Evolutionary conservation across 2,888 invertebrate genomes (phyloP).

Genomic region (Dynastes grantii): DNA sequence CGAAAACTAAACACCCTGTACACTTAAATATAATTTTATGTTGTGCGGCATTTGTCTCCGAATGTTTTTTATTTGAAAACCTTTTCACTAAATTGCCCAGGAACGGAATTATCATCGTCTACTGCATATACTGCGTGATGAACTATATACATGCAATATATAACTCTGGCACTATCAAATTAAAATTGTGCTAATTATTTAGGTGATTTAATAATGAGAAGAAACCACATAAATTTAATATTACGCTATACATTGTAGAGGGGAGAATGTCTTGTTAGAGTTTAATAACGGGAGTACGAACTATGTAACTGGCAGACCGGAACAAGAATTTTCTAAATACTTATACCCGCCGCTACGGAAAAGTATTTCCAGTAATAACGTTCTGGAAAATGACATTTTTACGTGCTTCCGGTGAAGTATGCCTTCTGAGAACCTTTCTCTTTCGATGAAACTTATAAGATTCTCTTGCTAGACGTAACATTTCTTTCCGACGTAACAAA

Average conservation of each 20-base stretch:
- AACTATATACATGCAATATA: too few relatives aligned
- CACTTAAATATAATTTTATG: too few relatives aligned
- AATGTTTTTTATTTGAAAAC: too few relatives aligned
- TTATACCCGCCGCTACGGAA: not conserved
- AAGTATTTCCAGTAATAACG: slow-evolving; percentile 32
- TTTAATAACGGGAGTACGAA: slow-evolving; percentile 5
- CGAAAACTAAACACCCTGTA: too few relatives aligned
- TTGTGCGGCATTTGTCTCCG: too few relatives aligned
- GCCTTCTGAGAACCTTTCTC: not conserved
- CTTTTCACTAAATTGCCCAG: too few relatives aligned
- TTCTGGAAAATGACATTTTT: slow-evolving; percentile 17
- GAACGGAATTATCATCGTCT: too few relatives aligned
- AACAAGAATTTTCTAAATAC: slow-evolving; percentile 26
- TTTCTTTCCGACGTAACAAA: not conserved
- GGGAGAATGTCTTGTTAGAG: slow-evolving; percentile 1
- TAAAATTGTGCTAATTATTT: too few relatives aligned
- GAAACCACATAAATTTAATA: not conserved
- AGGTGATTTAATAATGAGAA: too few relatives aligned
- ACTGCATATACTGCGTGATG: too few relatives aligned
- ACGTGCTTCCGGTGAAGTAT: slow-evolving; percentile 24
- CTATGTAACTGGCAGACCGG: not conserved
- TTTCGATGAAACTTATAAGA: not conserved
- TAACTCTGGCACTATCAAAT: too few relatives aligned
- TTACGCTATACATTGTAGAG: not conserved
- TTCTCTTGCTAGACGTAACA: not conserved